Base-by-base conservation (phyloP, 2,888 invertebrate genomes). In the Campaea margaritaria region DNA sequence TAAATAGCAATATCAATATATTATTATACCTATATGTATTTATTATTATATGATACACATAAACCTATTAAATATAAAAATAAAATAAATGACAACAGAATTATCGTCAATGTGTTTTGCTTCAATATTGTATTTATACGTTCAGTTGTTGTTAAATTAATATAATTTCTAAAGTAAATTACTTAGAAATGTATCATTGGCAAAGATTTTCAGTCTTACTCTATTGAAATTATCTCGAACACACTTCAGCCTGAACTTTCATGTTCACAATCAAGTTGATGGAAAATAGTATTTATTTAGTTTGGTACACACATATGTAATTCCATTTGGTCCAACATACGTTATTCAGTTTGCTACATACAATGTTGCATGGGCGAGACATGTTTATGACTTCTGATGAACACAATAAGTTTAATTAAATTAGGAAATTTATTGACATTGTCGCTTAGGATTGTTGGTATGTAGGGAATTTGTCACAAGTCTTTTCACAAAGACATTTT, bases 351-450 rank as follows among this genome's bases (percentile, higher is more conserved):
- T 38, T 58, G 21, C 5, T 31, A 15, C 52, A 34, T 63, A 66
- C 69, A 68, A 69, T 75, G 78, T 81, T 78, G 81, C 76, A 70
- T 47, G 57, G 70, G 64, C 59, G 58, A 70, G 73, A 77, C 72
- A 73, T 74, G 74, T 81, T 81, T 80, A 80, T 79, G 69, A 75
- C 72, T 73, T 70, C 65, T 9, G 60, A 66, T 75, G 75, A 60
- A 31, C 41, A 9, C 31, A 31, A 75, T 78, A 79, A 75, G 71
- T 74, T 86, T 84, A 85, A 87, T 87, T 86, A 86, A 88, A 88
- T 88, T 85, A 82, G 79, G 75, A 78, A 82, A 75, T 85, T 87
- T 85, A 87, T 86, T 75, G 79, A 69, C 68, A 67, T 69, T 72
- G 74, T 75, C 64, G 65, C 71, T 78, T 73, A 75, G 71, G 70